Base-by-base conservation (phyloP, 1,140 invertebrate species). In the Psix sp. region DNA sequence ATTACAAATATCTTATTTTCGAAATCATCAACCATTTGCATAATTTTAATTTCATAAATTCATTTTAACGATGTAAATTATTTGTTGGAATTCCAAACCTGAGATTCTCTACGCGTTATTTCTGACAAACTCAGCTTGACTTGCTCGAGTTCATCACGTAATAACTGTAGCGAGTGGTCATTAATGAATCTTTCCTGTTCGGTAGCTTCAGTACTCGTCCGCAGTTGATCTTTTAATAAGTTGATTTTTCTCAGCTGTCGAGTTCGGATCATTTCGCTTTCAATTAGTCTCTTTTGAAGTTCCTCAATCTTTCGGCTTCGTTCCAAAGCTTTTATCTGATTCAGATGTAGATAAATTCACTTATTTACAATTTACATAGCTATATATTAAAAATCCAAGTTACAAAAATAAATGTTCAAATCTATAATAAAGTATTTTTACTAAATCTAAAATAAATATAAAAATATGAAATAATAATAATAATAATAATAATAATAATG, bases 281-380 rank as follows among this genome's bases (percentile, higher is more conserved):
- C 93, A 14, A 93, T 90, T 2, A 94, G 78, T 57, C 90, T 89
- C 82, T 93, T 93, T 73, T 95, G 92, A 1, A 95, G 84, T 43
- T 95, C 94, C 79, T 96, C 94, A 59, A 95, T 91, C 86, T 95
- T 95, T 24, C 93, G 88, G 0, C 92, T 93, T 14, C 93, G 88
- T 83, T 96, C 94, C 66, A 96, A 77, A 4, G 94, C 91, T 10
- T 93, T 92, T 74, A 95, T 94, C 93, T 95, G 77, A 52, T n/a
- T n/a, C n/a, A n/a, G n/a, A n/a, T n/a, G n/a, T n/a, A n/a, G n/a
- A n/a, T n/a, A n/a, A n/a, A n/a, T n/a, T n/a, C n/a, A n/a, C n/a
- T n/a, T n/a, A n/a, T n/a, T n/a, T n/a, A n/a, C n/a, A n/a, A n/a
- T n/a, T n/a, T n/a, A n/a, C n/a, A n/a, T n/a, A n/a, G n/a, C n/a